These are phyloP conservation scores for Chelmon rostratus DNA, from an alignment of 2,797 vertebrate species.

Conservation along the genomic window DNA sequence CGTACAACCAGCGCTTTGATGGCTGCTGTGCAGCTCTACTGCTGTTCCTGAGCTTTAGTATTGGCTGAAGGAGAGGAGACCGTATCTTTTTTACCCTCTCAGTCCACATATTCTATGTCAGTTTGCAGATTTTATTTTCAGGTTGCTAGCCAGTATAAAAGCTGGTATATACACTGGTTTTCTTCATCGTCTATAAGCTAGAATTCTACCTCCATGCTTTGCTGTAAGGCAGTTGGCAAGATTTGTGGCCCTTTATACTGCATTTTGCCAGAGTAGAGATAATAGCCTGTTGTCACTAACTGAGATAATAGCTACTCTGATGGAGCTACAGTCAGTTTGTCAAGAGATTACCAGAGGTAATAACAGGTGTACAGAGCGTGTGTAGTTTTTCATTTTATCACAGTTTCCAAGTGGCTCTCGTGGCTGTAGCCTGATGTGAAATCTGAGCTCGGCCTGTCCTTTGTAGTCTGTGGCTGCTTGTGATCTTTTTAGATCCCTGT, in stretches of 20 bases:
- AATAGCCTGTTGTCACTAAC: slow-evolving; percentile 38
- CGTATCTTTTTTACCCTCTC: not conserved
- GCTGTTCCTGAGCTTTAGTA: not conserved
- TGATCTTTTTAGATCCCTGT: not conserved
- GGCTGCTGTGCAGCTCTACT: slow-evolving; percentile 2
- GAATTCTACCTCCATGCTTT: slow-evolving; percentile 9
- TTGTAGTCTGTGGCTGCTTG: not conserved
- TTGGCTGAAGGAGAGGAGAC: slow-evolving; percentile 7
- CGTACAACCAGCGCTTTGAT: slow-evolving; percentile 13
- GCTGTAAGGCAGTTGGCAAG: slow-evolving; percentile 32
- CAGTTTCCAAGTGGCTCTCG: slow-evolving; percentile 3
- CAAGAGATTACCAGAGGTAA: slow-evolving; percentile 27
- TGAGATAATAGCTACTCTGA: slow-evolving; percentile 42
- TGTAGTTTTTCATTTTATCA: not conserved
- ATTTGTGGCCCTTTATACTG: slow-evolving; percentile 29
- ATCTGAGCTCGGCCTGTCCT: not conserved
- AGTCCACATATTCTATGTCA: slow-evolving; percentile 1
- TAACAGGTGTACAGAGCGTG: slow-evolving; percentile 27
- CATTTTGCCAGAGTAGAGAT: slow-evolving; percentile 27
- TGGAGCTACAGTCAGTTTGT: slow-evolving; percentile 37
- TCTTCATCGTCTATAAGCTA: slow-evolving; percentile 7
- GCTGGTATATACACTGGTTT: not conserved
- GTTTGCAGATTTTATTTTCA: slow-evolving; percentile 25
- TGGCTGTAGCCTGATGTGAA: slow-evolving; percentile 11
- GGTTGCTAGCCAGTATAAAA: not conserved